Evolutionary conservation across 2,797 vertebrate species (phyloP).

Genomic region (Lithobates sylvaticus): DNA sequence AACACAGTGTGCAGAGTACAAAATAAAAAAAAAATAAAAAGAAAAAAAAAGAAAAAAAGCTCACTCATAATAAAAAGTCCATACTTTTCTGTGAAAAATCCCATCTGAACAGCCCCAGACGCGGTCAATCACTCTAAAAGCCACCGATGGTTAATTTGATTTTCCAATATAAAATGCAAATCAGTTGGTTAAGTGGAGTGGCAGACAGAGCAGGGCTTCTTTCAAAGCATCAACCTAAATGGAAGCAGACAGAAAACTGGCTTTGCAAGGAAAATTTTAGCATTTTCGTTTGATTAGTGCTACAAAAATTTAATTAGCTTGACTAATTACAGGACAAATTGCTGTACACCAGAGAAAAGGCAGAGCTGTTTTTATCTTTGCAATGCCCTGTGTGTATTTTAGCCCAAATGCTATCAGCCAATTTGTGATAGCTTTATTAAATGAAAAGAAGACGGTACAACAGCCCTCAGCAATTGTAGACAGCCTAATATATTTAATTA

Average conservation of each 20-base stretch:
- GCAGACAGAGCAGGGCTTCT: slow-evolving; percentile 91
- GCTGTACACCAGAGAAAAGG: slow-evolving; percentile 89
- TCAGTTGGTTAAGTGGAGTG: slow-evolving; percentile 99
- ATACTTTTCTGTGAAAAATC: slow-evolving; percentile 98
- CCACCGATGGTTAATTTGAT: slow-evolving; percentile 99
- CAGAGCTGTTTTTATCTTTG: slow-evolving; percentile 78
- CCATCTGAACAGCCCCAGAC: slow-evolving; percentile 95
- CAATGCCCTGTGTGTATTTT: slow-evolving; percentile 84
- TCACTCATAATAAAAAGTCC: slow-evolving; percentile 96
- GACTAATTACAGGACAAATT: slow-evolving; percentile 98
- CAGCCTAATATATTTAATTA: slow-evolving; percentile 94
- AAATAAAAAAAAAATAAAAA: slow-evolving; percentile 83
- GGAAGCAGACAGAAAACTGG: slow-evolving; percentile 93
- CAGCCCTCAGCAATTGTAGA: slow-evolving; percentile 90
- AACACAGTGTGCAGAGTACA: slow-evolving; percentile 88
- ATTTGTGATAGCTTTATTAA: slow-evolving; percentile 98
- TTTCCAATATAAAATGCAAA: slow-evolving; percentile 99
- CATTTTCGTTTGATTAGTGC: slow-evolving; percentile 98
- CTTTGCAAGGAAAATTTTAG: slow-evolving; percentile 97
- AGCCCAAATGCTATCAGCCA: slow-evolving; percentile 90
- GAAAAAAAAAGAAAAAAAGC: slow-evolving; percentile 81
- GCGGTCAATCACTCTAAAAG: slow-evolving; percentile 99
- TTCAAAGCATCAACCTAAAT: slow-evolving; percentile 99
- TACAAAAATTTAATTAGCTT: slow-evolving; percentile 97
- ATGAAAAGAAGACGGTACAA: slow-evolving; percentile 96